phyloP scores from a whole-genome alignment of 2,888 invertebrate genomes.

The Sarcophaga rosellei region DNA sequence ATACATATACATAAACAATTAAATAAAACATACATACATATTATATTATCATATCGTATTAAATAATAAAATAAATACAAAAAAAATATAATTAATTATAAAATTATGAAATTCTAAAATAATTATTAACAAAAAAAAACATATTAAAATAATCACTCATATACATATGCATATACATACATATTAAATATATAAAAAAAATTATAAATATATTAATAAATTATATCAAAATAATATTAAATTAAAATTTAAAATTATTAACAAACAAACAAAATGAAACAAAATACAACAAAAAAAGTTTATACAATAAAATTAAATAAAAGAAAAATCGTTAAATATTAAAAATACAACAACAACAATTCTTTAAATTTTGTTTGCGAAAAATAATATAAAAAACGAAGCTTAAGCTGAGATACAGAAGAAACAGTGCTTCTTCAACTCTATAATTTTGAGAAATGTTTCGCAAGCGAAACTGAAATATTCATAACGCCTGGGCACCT shows the following conservation, averaged over 20 bases:
- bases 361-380: not conserved
- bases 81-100: conserved; percentile 46
- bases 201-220: conserved; percentile 63
- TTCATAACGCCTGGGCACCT: too few relatives aligned
- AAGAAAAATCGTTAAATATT: conserved; percentile 72
- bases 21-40: too few relatives aligned
- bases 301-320: conserved; percentile 73
- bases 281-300: conserved; percentile 58
- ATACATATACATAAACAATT: not conserved
- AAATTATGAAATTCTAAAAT: conserved; percentile 65
- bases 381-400: not conserved
- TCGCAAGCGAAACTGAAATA: too few relatives aligned
- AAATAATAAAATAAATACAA: conserved; percentile 29
- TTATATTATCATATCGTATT: conserved; percentile 71
- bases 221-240: conserved; percentile 53
- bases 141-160: conserved; percentile 56
- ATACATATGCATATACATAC: conserved; percentile 46
- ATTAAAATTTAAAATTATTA: conserved; percentile 57
- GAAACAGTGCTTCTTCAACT: too few relatives aligned
- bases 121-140: conserved; percentile 60
- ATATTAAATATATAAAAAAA: conserved; percentile 50
- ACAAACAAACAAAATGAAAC: conserved; percentile 51
- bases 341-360: conserved; percentile 18
- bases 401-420: too few relatives aligned
- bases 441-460: too few relatives aligned